These are phyloP conservation scores for Halichoerus grypus DNA, from an alignment of 2,113 vertebrate genomes.

Conservation along the genomic window DNA sequence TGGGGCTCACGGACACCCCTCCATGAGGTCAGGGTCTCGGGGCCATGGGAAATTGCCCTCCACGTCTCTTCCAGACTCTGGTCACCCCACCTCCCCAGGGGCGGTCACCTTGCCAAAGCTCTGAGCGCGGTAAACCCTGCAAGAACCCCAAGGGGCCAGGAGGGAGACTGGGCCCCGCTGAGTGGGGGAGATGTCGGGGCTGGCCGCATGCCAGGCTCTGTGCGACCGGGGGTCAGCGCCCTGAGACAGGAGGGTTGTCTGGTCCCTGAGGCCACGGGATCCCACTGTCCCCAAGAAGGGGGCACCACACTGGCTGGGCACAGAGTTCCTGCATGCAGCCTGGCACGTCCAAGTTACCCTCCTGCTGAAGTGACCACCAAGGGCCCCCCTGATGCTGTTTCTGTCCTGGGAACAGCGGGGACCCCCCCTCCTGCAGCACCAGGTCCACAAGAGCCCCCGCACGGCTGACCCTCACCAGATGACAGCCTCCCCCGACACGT, in stretches of 20 bases:
- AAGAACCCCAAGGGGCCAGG: background rate
- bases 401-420: background rate
- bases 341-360: background rate
- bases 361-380: accelerated
- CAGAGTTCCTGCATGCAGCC: accelerated
- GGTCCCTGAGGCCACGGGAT: background rate
- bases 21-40: background rate
- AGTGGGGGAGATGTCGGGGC: no score
- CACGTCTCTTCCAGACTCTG: background rate
- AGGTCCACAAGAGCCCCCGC: background rate
- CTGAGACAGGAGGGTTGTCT: accelerated
- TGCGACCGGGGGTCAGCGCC: background rate
- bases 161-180: background rate
- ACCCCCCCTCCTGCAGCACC: background rate
- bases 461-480: no score
- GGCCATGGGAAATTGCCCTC: background rate
- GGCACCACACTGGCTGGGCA: background rate
- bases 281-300: background rate
- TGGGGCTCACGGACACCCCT: background rate
- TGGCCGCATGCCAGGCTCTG: accelerated
- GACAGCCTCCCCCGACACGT: accelerated
- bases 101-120: background rate
- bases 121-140: accelerated
- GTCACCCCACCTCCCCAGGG: background rate
- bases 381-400: background rate